Evolutionary conservation across 2,113 vertebrate species (phyloP).

Genomic region (Vanacampus margaritifer): DNA sequence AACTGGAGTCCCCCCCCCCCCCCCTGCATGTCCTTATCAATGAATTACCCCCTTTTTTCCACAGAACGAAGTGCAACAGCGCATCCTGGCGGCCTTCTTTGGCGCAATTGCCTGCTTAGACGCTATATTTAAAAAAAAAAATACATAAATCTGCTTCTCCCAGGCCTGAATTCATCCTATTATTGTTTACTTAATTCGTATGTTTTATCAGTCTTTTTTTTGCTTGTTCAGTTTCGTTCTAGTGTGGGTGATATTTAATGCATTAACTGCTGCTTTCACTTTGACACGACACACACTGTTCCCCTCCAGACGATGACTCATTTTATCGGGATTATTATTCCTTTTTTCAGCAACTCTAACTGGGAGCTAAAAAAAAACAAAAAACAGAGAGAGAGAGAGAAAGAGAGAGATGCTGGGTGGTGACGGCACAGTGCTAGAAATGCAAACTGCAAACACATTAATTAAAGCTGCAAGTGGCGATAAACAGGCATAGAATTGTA

Average conservation of each 20-base stretch:
- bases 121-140: neutral
- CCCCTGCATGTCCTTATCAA: neutral
- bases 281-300: slow-evolving; percentile 43
- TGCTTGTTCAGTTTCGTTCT: neutral
- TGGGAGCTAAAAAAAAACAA: slow-evolving; percentile 8
- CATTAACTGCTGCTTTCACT: slow-evolving; percentile 36
- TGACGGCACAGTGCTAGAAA: too few species aligned
- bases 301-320: slow-evolving; percentile 41
- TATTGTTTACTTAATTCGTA: neutral
- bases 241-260: slow-evolving; percentile 33
- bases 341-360: neutral
- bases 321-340: slow-evolving; percentile 22
- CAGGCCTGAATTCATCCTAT: neutral
- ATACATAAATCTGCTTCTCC: neutral
- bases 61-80: slow-evolving; percentile 52
- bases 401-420: neutral
- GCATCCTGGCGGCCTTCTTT: slow-evolving; percentile 50
- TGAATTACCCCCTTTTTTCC: neutral
- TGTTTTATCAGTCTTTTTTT: neutral
- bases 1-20: slow-evolving; percentile 4
- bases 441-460: too few species aligned
- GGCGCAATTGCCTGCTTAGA: neutral
- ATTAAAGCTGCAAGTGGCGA: too few species aligned
- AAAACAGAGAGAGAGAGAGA: too few species aligned
- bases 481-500: too few species aligned